Conservation (phyloP, 1,140 invertebrate genomes). For the Lepidurus apus region DNA sequence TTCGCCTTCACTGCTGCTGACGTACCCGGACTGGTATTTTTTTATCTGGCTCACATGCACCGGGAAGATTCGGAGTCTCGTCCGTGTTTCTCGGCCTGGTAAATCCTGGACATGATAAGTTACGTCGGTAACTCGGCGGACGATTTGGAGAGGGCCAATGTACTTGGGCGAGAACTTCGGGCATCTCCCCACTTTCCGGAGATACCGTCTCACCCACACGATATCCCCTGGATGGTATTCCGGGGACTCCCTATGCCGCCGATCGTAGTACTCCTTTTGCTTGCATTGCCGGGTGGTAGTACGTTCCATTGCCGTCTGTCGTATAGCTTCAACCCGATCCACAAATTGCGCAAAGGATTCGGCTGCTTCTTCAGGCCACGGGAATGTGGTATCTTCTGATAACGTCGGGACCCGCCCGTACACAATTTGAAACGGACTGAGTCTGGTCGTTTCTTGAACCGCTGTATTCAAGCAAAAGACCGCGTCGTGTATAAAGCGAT, state of each 20-base stretch:
- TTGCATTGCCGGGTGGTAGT: not conserved
- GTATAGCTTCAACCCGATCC: not conserved
- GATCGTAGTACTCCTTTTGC: slow-evolving; percentile 23
- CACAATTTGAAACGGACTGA: slow-evolving; percentile 46
- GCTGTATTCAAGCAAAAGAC: not conserved
- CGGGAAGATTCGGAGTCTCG: slow-evolving; percentile 4
- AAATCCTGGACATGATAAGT: slow-evolving; percentile 25
- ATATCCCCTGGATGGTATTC: slow-evolving; percentile 24
- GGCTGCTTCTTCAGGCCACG: slow-evolving; percentile 24
- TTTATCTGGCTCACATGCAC: slow-evolving; percentile 28
- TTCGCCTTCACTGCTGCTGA: slow-evolving; percentile 12
- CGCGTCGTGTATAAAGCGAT: slow-evolving; percentile 36
- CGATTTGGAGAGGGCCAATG: slow-evolving; percentile 28
- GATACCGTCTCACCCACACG: slow-evolving; percentile 12
- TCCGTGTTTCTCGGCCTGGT: slow-evolving; percentile 17
- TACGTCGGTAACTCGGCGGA: not conserved
- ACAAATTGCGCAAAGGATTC: not conserved
- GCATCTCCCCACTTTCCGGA: slow-evolving; percentile 13
- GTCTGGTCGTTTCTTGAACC: slow-evolving; percentile 43
- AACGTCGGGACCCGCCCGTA: slow-evolving; percentile 44
- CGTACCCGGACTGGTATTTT: slow-evolving; percentile 23
- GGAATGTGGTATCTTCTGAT: slow-evolving; percentile 34
- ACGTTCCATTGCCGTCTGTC: not conserved
- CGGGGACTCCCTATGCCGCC: not conserved
- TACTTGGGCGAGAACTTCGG: slow-evolving; percentile 28